phyloP scores from a whole-genome alignment of 2,113 vertebrate genomes.

The Suncus etruscus region DNA sequence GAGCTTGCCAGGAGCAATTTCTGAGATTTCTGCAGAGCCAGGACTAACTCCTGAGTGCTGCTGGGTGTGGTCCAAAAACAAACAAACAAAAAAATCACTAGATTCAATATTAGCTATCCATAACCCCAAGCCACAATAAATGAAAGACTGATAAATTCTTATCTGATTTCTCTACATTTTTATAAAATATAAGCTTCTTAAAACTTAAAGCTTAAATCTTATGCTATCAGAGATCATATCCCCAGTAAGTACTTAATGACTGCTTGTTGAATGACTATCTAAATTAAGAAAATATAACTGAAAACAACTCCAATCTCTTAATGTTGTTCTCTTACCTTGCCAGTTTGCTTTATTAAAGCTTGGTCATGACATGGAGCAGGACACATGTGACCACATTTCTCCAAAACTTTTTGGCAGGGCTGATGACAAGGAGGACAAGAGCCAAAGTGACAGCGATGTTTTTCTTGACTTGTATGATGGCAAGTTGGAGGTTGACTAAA shows the following conservation, averaged over 20 bases:
- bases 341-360: constrained; percentile 90
- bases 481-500: constrained; percentile 89
- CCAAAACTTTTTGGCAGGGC: constrained; percentile 87
- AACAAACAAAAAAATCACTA: not conserved
- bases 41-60: no score
- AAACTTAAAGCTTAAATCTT: constrained; percentile 32
- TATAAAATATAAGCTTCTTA: not conserved
- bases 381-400: constrained; percentile 87
- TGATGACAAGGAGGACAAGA: constrained; percentile 91
- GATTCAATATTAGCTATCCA: not conserved
- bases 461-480: constrained; percentile 90
- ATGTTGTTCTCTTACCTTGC: constrained; percentile 85
- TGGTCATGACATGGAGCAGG: constrained; percentile 91
- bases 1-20: no score
- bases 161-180: constrained; percentile 1
- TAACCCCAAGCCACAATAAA: constrained; percentile 9
- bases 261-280: not conserved
- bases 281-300: constrained; percentile 53
- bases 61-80: no score
- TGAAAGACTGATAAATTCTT: constrained; percentile 38
- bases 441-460: constrained; percentile 92
- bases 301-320: not conserved
- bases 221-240: not conserved
- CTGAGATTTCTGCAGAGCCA: no score
- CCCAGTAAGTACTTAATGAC: not conserved